Base-by-base conservation (phyloP, 2,888 invertebrate genomes). In the Rhogogaster chlorosoma region DNA sequence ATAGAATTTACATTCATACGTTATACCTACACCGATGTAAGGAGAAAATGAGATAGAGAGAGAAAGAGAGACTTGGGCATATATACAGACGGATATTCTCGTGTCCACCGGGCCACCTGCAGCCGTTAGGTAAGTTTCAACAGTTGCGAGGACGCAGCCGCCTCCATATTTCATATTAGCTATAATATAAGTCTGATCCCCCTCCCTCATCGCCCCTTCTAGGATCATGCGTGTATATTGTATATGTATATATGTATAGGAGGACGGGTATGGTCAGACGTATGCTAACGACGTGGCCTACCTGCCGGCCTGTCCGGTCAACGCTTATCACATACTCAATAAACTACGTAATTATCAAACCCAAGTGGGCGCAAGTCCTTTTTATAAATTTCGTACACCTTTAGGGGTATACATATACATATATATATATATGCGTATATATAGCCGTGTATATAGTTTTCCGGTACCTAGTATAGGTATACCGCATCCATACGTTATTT, bases 111-210 rank as follows among this genome's bases (percentile, higher is more conserved):
- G 88, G 88, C 90, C 92, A 92, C 91, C 92, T 92, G 92, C 91
- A 88, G 89, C 90, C 89, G 90, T 91, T 90, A 90, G 90, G 89
- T 90, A 89, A 90, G 89, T 90, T 90, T 89, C 90, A 90, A 90
- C 91, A 89, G 89, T 91, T 89, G 90, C 89, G 88, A 87, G 86
- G 86, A 85, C 86, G 88, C 90, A 90, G 91, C 90, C 90, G 91
- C 90, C 90, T 89, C 88, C 89, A 91, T 91, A 91, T 91, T 91
- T 92, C 91, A 91, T 91, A 91, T 91, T 91, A 90, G 89, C 90
- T 90, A 90, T 90, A 90, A 91, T 91, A 89, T 88, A 89, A 88
- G 87, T 88, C 86, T 78, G 77, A 78, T 61, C 42, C 73, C 75
- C 73, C 67, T 29, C 78, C 77, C 77, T 75, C 78, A 36, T 49